Conservation (phyloP, 2,888 invertebrate genomes). For the Drosophila dives region DNA sequence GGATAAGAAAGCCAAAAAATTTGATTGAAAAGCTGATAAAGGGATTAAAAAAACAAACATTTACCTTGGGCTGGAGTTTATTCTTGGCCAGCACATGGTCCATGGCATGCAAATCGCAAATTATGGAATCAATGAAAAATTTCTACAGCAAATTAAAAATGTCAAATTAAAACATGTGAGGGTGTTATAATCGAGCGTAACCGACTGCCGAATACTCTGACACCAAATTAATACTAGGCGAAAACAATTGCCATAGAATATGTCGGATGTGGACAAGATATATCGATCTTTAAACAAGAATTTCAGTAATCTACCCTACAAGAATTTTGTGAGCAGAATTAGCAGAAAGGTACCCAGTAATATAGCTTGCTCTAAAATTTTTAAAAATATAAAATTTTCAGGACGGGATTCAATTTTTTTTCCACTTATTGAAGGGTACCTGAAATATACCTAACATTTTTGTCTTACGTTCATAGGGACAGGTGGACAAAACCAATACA, state of each 20-base stretch:
- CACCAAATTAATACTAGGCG: not conserved
- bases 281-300: not conserved
- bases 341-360: not conserved
- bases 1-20: not conserved
- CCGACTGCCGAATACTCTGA: not conserved
- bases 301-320: not conserved
- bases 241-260: not conserved
- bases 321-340: too few species aligned
- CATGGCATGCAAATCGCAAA: constrained; percentile 79
- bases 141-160: constrained; percentile 54
- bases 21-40: too few species aligned
- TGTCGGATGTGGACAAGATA: not conserved
- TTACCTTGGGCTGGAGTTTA: constrained; percentile 59
- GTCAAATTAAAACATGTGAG: not conserved
- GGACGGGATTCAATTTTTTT: too few species aligned
- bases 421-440: not conserved
- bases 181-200: not conserved
- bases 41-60: not conserved
- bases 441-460: not conserved
- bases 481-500: not conserved
- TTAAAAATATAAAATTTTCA: not conserved
- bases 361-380: not conserved
- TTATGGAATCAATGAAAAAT: constrained; percentile 81
- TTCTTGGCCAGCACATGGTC: constrained; percentile 69
- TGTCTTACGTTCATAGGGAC: not conserved